These are phyloP conservation scores for Rallus limicola DNA, from an alignment of 2,113 vertebrate species.

Conservation along the genomic window DNA sequence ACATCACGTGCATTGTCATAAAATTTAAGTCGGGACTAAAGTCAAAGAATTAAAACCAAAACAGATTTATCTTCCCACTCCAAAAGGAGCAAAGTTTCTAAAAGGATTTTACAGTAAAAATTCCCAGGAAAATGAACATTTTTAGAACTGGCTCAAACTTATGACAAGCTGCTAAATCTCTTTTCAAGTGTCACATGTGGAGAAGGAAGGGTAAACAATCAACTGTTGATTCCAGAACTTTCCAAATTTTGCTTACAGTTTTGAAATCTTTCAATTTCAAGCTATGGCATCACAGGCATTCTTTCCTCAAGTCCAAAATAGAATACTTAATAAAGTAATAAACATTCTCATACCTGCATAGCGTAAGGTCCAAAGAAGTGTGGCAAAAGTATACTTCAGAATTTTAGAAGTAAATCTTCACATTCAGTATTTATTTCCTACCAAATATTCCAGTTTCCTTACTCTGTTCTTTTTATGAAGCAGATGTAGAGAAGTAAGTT, in stretches of 20 bases:
- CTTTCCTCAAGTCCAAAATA: neutral
- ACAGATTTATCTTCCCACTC: neutral
- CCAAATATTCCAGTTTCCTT: neutral
- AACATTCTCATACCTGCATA: neutral
- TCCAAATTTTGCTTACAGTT: neutral
- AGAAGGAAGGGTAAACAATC: neutral
- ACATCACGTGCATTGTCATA: neutral
- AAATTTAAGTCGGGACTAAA: neutral
- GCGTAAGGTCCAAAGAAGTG: neutral
- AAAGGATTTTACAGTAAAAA: neutral
- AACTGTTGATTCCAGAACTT: neutral
- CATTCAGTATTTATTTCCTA: neutral
- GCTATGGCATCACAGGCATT: neutral
- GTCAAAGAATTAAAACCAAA: neutral
- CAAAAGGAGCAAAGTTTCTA: neutral
- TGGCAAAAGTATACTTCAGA: neutral
- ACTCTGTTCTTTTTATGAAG: neutral
- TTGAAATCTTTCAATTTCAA: neutral
- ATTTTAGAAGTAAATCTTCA: neutral
- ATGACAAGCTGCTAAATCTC: neutral
- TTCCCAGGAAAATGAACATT: constrained; percentile 8
- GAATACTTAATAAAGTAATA: neutral
- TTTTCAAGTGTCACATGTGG: neutral
- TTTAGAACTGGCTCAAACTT: constrained; percentile 19
- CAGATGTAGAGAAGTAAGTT: neutral